These are phyloP conservation scores for Neotoma lepida DNA, from an alignment of 2,113 vertebrate genomes.

Conservation along the genomic window DNA sequence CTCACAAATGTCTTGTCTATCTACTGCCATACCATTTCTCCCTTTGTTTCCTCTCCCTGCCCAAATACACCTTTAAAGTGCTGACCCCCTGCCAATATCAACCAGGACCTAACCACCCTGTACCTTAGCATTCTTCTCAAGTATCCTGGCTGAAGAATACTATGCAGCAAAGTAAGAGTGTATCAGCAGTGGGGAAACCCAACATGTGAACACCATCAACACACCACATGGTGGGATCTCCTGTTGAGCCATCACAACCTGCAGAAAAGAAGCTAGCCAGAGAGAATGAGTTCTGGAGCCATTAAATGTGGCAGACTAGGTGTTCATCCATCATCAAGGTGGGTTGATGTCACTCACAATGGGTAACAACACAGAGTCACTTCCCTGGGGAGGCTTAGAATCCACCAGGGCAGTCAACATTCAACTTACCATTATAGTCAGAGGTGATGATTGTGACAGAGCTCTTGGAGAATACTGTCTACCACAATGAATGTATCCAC, in stretches of 20 bases:
- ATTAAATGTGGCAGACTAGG: not conserved
- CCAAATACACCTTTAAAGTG: not conserved
- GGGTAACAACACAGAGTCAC: not conserved
- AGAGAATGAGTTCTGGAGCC: not conserved
- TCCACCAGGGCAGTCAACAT: not conserved
- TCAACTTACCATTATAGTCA: not conserved
- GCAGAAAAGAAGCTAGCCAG: not conserved
- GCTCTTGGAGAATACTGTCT: not conserved
- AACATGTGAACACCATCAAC: not conserved
- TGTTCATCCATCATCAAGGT: not conserved
- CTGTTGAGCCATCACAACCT: not conserved
- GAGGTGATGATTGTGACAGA: not conserved
- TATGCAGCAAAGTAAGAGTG: not conserved
- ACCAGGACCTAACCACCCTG: not conserved
- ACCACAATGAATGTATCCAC: not conserved
- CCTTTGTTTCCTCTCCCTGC: not conserved
- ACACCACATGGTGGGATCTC: not conserved
- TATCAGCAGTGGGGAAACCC: not conserved
- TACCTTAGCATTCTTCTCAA: not conserved
- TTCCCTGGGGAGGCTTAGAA: not conserved
- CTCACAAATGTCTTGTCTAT: not conserved
- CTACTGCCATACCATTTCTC: too few species aligned
- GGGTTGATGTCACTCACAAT: not conserved
- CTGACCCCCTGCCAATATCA: not conserved
- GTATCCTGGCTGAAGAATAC: not conserved